Conservation (phyloP, 2,113 vertebrate species). For the Tragelaphus scriptus region DNA sequence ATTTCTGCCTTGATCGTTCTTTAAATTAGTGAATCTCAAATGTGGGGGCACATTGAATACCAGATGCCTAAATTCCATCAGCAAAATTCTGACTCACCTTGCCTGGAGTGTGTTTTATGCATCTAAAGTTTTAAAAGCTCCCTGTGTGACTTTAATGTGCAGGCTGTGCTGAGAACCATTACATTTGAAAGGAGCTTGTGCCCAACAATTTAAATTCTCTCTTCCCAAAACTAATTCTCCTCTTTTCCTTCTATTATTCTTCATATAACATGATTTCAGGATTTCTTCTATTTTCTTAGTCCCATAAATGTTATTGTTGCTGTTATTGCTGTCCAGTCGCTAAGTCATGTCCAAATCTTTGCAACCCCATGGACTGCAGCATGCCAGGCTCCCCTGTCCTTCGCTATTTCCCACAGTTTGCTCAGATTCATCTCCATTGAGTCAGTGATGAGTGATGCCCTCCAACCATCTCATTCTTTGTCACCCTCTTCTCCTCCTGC, state of each 20-base stretch:
- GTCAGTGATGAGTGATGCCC: not conserved
- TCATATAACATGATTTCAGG: not conserved
- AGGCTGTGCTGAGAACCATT: not conserved
- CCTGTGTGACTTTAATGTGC: not conserved
- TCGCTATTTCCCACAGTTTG: rapidly evolving
- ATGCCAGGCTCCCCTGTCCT: not conserved
- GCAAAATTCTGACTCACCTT: not conserved
- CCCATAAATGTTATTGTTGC: not conserved
- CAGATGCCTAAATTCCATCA: not conserved
- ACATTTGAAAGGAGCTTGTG: not conserved
- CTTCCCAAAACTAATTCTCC: not conserved
- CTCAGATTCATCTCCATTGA: not conserved
- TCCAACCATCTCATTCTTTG: not conserved
- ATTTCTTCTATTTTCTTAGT: not conserved
- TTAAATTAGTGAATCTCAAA: not conserved
- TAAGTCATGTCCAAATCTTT: not conserved
- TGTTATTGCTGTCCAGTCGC: not conserved
- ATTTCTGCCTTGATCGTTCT: not conserved
- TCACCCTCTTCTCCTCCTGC: not conserved
- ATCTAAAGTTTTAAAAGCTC: not conserved
- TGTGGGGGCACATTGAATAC: not conserved
- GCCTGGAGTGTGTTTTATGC: too few species aligned
- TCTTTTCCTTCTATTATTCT: not conserved
- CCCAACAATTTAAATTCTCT: not conserved
- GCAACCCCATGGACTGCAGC: not conserved